phyloP scores from a whole-genome alignment of 2,888 invertebrate species.

The Cecidostiba fungosa region DNA sequence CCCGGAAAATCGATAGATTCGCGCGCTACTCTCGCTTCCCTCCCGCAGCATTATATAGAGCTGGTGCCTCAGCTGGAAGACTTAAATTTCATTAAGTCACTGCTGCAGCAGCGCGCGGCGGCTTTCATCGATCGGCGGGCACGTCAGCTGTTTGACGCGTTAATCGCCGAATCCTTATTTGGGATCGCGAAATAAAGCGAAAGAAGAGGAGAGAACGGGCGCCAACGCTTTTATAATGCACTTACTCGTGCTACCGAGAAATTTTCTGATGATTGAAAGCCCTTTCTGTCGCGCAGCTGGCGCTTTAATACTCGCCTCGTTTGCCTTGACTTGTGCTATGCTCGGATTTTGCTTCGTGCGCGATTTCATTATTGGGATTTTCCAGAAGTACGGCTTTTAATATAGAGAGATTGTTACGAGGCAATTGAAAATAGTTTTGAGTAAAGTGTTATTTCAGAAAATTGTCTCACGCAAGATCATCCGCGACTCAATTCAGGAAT shows the following conservation, averaged over 20 bases:
- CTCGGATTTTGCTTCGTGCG: not conserved
- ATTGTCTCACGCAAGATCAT: too few relatives aligned
- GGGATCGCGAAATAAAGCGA: slow-evolving; percentile 50
- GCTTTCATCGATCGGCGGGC: slow-evolving; percentile 50
- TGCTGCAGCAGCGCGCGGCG: slow-evolving; percentile 8
- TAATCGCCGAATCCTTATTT: slow-evolving; percentile 59
- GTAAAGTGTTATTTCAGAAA: too few relatives aligned
- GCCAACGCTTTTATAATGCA: slow-evolving; percentile 38
- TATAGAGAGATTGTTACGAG: not conserved
- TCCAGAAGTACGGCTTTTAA: too few relatives aligned
- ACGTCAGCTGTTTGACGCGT: slow-evolving; percentile 61
- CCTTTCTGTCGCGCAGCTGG: slow-evolving; percentile 8
- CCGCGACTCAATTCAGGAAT: not conserved
- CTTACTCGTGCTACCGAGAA: slow-evolving; percentile 39
- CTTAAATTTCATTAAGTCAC: slow-evolving; percentile 63
- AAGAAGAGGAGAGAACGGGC: not conserved
- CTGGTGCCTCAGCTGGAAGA: slow-evolving; percentile 11
- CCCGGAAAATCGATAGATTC: slow-evolving; percentile 60
- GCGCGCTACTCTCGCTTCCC: not conserved
- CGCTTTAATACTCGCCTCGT: not conserved
- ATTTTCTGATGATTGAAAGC: slow-evolving; percentile 53
- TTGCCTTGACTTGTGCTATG: not conserved
- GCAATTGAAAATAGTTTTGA: not conserved
- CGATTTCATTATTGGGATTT: slow-evolving; percentile 36
- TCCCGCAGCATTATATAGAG: not conserved